Conservation (phyloP, 2,888 invertebrate genomes). For the Chirona hameri region DNA sequence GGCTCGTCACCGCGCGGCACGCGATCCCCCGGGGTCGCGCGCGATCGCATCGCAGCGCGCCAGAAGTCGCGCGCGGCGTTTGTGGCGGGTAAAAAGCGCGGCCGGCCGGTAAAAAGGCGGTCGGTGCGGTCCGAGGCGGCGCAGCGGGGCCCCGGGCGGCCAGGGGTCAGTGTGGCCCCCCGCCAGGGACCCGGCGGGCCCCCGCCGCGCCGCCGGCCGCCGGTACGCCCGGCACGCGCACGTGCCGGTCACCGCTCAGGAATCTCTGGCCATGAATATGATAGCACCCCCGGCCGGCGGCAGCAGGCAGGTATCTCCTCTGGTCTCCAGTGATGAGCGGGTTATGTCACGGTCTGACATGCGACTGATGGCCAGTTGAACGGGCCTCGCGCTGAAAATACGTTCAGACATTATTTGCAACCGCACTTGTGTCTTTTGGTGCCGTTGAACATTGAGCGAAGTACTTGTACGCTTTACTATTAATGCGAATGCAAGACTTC, state of each 20-base stretch:
- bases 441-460: no score
- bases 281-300: background rate
- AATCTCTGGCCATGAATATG: slow-evolving; percentile 3
- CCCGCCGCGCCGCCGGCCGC: background rate
- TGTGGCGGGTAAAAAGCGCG: background rate
- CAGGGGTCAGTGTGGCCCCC: background rate
- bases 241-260: background rate
- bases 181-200: background rate
- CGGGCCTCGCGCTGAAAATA: background rate
- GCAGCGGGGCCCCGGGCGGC: background rate
- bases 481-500: no score
- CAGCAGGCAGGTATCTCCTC: background rate
- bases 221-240: slow-evolving; percentile 1
- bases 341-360: background rate
- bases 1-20: background rate
- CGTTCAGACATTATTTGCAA: background rate
- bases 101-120: slow-evolving; percentile 12
- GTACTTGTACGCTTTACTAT: no score
- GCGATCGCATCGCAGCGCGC: background rate
- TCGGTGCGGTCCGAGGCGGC: background rate
- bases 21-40: background rate
- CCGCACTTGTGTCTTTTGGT: no score
- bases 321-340: background rate
- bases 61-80: background rate
- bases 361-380: background rate